These are phyloP conservation scores for Pungitius pungitius DNA, from an alignment of 2,113 vertebrate genomes.

Conservation along the genomic window DNA sequence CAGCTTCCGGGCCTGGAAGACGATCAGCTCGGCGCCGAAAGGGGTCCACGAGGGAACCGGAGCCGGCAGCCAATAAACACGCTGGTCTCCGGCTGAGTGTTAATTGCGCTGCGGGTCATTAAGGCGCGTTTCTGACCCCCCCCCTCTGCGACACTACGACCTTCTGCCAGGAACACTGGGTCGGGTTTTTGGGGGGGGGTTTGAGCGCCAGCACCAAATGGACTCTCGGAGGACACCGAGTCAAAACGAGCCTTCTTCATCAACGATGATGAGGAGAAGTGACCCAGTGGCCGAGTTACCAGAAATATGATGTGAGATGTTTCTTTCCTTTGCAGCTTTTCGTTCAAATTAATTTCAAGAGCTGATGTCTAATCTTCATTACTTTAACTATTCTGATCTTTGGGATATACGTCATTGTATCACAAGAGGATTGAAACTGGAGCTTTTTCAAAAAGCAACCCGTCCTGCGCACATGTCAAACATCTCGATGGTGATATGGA, in stretches of 20 bases:
- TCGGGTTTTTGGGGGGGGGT: constrained; percentile 25
- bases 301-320: background rate
- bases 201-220: constrained; percentile 43
- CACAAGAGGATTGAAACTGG: too few species aligned
- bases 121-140: constrained; percentile 63
- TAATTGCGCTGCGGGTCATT: constrained; percentile 76
- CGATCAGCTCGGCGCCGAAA: constrained; percentile 65
- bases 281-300: constrained; percentile 58
- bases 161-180: constrained; percentile 60
- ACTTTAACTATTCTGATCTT: background rate
- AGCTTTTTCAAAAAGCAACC: too few species aligned
- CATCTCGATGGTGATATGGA: background rate
- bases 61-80: constrained; percentile 73
- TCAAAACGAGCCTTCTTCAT: constrained; percentile 54
- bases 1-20: constrained; percentile 70
- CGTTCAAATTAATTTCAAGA: background rate
- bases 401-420: too few species aligned
- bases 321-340: background rate
- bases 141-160: constrained; percentile 49
- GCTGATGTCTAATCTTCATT: background rate
- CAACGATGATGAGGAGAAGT: constrained; percentile 55
- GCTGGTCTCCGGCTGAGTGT: constrained; percentile 58
- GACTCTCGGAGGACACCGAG: constrained; percentile 37
- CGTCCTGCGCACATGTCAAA: background rate
- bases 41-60: constrained; percentile 34